phyloP scores from a whole-genome alignment of 2,888 invertebrate genomes.

The Plebejus anna region DNA sequence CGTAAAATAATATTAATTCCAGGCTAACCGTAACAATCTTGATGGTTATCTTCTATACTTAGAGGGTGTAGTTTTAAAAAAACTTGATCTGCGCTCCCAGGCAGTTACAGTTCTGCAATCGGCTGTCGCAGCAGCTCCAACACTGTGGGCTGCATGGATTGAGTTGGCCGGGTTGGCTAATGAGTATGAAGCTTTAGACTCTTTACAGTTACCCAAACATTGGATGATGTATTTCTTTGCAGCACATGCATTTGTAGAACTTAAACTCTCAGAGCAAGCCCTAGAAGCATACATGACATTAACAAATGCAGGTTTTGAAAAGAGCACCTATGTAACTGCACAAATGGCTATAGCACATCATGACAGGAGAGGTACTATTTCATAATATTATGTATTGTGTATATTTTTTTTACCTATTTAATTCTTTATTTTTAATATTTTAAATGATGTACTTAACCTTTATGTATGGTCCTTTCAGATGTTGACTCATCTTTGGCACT shows the following conservation, averaged over 20 bases:
- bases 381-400: not conserved
- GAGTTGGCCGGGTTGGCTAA: constrained; percentile 92
- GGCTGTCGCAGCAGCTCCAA: constrained; percentile 88
- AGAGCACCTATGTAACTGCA: constrained; percentile 93
- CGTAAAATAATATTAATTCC: constrained; percentile 39
- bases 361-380: constrained; percentile 87
- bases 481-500: constrained; percentile 92
- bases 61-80: constrained; percentile 94
- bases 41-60: constrained; percentile 94
- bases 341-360: constrained; percentile 96
- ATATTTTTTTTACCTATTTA: not conserved
- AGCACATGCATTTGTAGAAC: constrained; percentile 93
- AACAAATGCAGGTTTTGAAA: constrained; percentile 88
- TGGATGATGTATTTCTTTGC: constrained; percentile 97
- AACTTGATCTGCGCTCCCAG: constrained; percentile 87
- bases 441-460: not conserved
- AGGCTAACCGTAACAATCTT: constrained; percentile 82
- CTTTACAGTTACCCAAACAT: constrained; percentile 87
- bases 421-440: not conserved
- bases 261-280: constrained; percentile 94
- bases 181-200: constrained; percentile 87
- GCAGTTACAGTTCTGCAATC: constrained; percentile 90
- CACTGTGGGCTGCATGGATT: constrained; percentile 97
- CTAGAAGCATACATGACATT: constrained; percentile 89
- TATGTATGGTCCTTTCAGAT: constrained; percentile 78